Conservation (phyloP, 2,888 invertebrate species). For the Anoncus sp. region DNA sequence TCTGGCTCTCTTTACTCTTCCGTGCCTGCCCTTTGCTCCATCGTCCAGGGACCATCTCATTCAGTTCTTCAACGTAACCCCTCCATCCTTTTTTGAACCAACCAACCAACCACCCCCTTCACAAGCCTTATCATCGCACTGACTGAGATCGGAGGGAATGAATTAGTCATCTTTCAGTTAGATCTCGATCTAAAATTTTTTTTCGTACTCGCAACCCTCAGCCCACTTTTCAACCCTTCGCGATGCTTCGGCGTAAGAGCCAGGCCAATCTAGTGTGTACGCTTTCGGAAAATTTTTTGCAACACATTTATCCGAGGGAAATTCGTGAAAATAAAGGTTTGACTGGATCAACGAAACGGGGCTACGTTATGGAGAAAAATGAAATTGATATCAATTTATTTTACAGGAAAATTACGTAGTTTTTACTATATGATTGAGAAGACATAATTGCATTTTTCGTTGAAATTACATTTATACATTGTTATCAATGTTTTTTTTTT, state of each 20-base stretch:
- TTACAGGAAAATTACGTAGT: no score
- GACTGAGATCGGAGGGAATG: neutral
- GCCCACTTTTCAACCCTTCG: slow-evolving; percentile 7
- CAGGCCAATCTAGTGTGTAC: no score
- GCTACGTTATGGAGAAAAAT: no score
- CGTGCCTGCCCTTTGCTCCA: slow-evolving; percentile 8
- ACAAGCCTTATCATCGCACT: slow-evolving; percentile 45
- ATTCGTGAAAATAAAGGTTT: no score
- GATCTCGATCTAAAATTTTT: slow-evolving; percentile 7
- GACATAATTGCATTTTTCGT: no score
- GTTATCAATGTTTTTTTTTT: no score
- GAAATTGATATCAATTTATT: no score
- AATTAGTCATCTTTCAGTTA: slow-evolving; percentile 1
- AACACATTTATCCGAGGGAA: neutral
- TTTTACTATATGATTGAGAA: no score
- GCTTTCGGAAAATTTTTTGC: no score
- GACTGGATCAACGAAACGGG: no score
- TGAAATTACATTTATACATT: no score
- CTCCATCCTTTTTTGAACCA: neutral
- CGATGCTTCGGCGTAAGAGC: no score
- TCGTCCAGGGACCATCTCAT: slow-evolving; percentile 39
- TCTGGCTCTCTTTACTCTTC: neutral
- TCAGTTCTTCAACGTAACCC: slow-evolving; percentile 24
- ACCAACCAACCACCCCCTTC: slow-evolving; percentile 23
- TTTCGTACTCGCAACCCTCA: neutral